A percentile compares a stretch with the other conserved stretches of the same genome.
Evolutionary conservation across 2,888 invertebrate species (phyloP).

Genomic region (Eupithecia inturbata): DNA sequence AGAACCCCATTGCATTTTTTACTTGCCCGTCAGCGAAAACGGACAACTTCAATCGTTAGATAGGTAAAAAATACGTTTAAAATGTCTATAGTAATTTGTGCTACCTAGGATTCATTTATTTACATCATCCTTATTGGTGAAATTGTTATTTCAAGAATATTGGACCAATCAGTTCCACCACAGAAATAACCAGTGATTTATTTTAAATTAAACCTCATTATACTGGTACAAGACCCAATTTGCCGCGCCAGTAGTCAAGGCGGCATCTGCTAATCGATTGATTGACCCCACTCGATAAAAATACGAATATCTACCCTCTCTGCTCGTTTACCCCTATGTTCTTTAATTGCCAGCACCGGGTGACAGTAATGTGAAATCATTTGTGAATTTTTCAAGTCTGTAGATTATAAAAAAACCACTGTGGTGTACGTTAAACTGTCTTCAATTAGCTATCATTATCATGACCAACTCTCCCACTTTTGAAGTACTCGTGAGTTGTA

Average conservation of each 20-base stretch:
- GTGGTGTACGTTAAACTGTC: neutral
- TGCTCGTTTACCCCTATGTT: constrained; percentile 60
- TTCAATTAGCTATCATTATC: neutral
- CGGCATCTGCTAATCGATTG: constrained; percentile 83
- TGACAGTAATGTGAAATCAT: constrained; percentile 44
- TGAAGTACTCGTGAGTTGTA: neutral
- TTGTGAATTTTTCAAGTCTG: constrained; percentile 29
- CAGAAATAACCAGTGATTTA: constrained; percentile 36
- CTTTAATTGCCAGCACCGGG: constrained; percentile 58
- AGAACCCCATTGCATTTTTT: constrained; percentile 69
- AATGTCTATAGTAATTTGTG: neutral
- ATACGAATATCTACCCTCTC: constrained; percentile 56
- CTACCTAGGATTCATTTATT: too few species aligned
- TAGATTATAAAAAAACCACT: neutral
- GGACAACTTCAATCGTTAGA: constrained; percentile 59
- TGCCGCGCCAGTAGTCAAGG: constrained; percentile 79
- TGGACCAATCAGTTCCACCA: constrained; percentile 17
- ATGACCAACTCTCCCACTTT: neutral
- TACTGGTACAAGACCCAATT: constrained; percentile 73
- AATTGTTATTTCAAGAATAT: neutral
- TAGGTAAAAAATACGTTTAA: constrained; percentile 29
- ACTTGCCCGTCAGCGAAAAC: constrained; percentile 68
- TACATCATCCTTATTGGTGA: neutral
- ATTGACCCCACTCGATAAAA: constrained; percentile 70
- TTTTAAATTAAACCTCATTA: constrained; percentile 66